A percentile compares a stretch with the other conserved stretches of the same genome.
These are phyloP conservation scores for Teleogryllus occipitalis DNA, from an alignment of 1,140 invertebrate species.

Conservation along the genomic window DNA sequence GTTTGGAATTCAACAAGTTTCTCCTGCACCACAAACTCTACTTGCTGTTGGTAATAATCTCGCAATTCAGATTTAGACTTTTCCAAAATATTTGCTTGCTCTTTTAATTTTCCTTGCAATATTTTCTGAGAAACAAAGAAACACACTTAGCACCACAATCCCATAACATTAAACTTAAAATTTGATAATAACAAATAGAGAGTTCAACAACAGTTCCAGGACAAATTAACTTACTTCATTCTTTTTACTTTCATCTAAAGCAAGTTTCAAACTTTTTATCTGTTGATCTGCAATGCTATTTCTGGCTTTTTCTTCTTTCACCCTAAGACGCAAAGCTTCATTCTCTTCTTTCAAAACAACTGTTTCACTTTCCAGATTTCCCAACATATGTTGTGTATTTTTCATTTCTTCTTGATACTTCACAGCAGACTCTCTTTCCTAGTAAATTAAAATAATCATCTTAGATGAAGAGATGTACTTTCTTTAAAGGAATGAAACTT, in stretches of 20 bases:
- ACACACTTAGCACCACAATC: not conserved
- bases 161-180: not conserved
- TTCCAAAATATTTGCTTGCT: slow-evolving; percentile 48
- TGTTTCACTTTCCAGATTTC: slow-evolving; percentile 43
- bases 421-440: slow-evolving; percentile 6
- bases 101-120: slow-evolving; percentile 45
- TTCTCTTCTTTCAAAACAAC: slow-evolving; percentile 44
- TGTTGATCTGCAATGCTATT: slow-evolving; percentile 41
- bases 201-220: too few species aligned
- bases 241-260: slow-evolving; percentile 40
- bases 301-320: slow-evolving; percentile 44
- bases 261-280: slow-evolving; percentile 38
- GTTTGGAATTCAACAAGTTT: slow-evolving; percentile 69
- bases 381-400: slow-evolving; percentile 24
- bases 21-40: slow-evolving; percentile 62
- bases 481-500: too few species aligned
- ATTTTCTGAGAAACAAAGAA: slow-evolving; percentile 36
- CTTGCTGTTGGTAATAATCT: slow-evolving; percentile 66
- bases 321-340: slow-evolving; percentile 39
- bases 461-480: too few species aligned
- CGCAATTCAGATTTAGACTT: slow-evolving; percentile 56
- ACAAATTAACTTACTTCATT: slow-evolving; percentile 38
- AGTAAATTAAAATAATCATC: not conserved
- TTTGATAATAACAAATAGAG: too few species aligned
- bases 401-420: slow-evolving; percentile 7